Evolutionary conservation across 2,888 invertebrate species (phyloP).

Genomic region (Cheiracanthium punctorium): DNA sequence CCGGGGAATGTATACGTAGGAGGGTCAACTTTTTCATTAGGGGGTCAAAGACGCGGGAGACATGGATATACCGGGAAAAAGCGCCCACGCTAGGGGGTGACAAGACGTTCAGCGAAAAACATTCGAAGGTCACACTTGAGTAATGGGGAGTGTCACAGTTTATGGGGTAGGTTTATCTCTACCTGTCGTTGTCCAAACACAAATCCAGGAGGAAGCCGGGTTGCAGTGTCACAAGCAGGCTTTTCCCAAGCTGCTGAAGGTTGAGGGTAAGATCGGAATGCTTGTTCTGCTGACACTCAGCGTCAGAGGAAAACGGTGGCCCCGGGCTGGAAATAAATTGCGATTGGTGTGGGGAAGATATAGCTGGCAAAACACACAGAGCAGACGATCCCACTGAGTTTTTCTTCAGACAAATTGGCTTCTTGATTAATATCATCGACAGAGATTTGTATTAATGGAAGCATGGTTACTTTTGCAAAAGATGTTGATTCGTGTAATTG

Average conservation of each 20-base stretch:
- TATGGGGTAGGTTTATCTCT: constrained; percentile 47
- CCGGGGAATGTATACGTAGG: neutral
- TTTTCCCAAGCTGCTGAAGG: neutral
- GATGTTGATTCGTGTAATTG: too few species aligned
- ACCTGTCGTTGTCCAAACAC: constrained; percentile 38
- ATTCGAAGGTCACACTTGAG: constrained; percentile 26
- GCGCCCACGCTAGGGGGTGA: constrained; percentile 9
- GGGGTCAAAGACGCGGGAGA: constrained; percentile 39
- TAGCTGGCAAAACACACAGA: neutral
- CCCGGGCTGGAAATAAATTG: neutral
- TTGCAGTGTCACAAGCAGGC: constrained; percentile 10
- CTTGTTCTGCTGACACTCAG: neutral
- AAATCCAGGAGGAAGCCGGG: neutral
- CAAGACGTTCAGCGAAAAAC: neutral
- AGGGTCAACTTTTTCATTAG: constrained; percentile 17
- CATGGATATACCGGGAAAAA: neutral
- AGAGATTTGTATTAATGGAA: neutral
- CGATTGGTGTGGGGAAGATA: neutral
- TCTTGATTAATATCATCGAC: neutral
- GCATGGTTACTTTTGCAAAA: neutral
- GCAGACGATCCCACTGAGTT: neutral
- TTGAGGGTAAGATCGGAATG: neutral
- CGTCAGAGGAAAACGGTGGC: neutral
- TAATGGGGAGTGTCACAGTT: constrained; percentile 44
- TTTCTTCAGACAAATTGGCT: neutral